Conservation (phyloP, 2,888 invertebrate species). For the Leptopilina drosophilae region DNA sequence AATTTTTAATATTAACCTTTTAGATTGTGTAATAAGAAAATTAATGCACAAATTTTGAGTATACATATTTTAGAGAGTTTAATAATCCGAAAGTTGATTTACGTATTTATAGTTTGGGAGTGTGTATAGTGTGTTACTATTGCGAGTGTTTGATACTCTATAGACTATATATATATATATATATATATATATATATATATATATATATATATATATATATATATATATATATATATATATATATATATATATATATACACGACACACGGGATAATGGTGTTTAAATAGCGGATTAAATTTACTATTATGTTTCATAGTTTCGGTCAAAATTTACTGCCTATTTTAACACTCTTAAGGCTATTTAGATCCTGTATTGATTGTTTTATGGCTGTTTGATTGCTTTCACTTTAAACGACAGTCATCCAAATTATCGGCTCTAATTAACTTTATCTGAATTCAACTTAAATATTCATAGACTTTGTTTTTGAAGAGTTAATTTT, state of each 20-base stretch:
- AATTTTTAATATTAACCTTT: no score
- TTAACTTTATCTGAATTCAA: background rate
- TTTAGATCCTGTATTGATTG: background rate
- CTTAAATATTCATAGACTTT: background rate
- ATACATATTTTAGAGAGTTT: background rate
- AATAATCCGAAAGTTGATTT: slow-evolving; percentile 19
- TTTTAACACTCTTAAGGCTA: background rate
- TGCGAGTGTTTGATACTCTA: background rate
- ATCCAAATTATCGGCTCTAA: background rate
- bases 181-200: no score
- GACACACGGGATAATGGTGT: background rate
- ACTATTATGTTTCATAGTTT: background rate
- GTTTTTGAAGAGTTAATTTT: background rate
- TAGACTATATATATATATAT: background rate
- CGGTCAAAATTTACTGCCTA: background rate
- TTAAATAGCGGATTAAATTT: slow-evolving; percentile 30
- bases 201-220: no score
- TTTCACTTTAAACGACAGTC: background rate
- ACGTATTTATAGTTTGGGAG: no score
- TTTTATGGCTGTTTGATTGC: background rate
- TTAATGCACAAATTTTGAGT: slow-evolving; percentile 5
- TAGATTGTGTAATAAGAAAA: slow-evolving; percentile 13
- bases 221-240: no score
- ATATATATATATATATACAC: background rate
- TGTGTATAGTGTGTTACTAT: background rate